phyloP scores from a whole-genome alignment of 2,888 invertebrate species.

The Temnothorax ravouxi region DNA sequence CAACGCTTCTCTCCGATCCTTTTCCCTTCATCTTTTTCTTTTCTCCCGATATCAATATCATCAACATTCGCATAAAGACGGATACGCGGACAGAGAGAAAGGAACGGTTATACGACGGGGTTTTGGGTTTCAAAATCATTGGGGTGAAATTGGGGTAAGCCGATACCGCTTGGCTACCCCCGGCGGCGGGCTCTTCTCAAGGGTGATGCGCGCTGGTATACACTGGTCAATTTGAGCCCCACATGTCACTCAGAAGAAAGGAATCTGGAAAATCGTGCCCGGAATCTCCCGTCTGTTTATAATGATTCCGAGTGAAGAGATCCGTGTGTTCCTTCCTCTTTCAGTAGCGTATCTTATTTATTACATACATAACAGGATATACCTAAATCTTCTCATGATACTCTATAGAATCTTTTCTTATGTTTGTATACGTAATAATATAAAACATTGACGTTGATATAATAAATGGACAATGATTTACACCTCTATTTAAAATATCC shows the following conservation, averaged over 20 bases:
- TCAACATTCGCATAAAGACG: constrained; percentile 75
- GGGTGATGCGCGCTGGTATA: constrained; percentile 66
- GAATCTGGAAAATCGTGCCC: constrained; percentile 68
- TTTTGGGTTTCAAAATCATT: constrained; percentile 86
- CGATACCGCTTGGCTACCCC: constrained; percentile 80
- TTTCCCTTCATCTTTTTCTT: constrained; percentile 64
- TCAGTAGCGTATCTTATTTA: constrained; percentile 26
- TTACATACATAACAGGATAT: constrained; percentile 6
- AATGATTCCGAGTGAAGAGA: constrained; percentile 62
- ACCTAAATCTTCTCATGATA: not conserved
- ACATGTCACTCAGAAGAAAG: constrained; percentile 75
- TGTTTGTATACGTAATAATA: not conserved
- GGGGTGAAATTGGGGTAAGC: constrained; percentile 86
- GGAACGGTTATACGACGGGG: constrained; percentile 72
- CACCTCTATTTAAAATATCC: not conserved
- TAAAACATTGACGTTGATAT: not conserved
- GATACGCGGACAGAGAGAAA: constrained; percentile 63
- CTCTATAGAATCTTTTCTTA: not conserved
- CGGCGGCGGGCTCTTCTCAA: constrained; percentile 69
- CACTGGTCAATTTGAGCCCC: constrained; percentile 81
- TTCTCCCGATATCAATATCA: constrained; percentile 82
- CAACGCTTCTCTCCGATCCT: constrained; percentile 57
- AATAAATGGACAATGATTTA: not conserved
- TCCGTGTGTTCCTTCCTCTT: constrained; percentile 25
- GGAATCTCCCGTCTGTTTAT: constrained; percentile 58